Evolutionary conservation across 1,140 invertebrate genomes (phyloP), one percentile per base, ranked within the genome.

Genomic region (Muscidifurax raptorellus): DNA sequence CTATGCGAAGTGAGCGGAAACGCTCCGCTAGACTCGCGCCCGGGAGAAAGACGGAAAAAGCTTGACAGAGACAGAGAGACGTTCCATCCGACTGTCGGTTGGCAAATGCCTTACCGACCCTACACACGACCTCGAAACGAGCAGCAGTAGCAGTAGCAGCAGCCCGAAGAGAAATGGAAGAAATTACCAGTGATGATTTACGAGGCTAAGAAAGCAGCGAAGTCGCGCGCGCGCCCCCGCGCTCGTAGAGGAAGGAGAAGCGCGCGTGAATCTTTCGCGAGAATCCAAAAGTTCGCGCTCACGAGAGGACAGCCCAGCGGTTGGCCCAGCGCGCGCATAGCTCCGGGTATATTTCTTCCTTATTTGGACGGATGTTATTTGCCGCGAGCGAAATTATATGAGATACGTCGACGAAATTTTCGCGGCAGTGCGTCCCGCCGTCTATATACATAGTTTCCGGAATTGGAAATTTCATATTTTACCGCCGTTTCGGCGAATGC

Each of bases 141-240:
- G 75, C 47, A 40, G 25, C 25, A 27, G 67, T 5, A 71, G 28
- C 15, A 47, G 27, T 27, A 15, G 27, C 75, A 28, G 5, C 13
- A 22, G 59, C 80, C 47, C 69, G 25, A 85, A 86, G 85, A 87
- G 86, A 86, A 89, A 88, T 86, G 88, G 77, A 85, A 87, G 86
- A 87, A 89, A 89, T 88, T 87, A 87, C 84, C 13, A 72, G 71
- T 71, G 84, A 87, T 88, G 86, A 87, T 87, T 89, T 88, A 88
- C 86, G 78, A 86, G 40, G 80, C 74, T 85, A 82, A 76, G 71
- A 71, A 76, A 78, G 22, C 27, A n/a, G 69, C 52, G 52, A 22
- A 13, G 28, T 28, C 66, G 27, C n/a, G 13, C 22, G 64, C 32
- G 5, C 32, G 32, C 1, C 2, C 36, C 10, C 36, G 32, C 1